Evolutionary conservation across 2,888 invertebrate genomes (phyloP).

Genomic region (Epinotia brunnichana): DNA sequence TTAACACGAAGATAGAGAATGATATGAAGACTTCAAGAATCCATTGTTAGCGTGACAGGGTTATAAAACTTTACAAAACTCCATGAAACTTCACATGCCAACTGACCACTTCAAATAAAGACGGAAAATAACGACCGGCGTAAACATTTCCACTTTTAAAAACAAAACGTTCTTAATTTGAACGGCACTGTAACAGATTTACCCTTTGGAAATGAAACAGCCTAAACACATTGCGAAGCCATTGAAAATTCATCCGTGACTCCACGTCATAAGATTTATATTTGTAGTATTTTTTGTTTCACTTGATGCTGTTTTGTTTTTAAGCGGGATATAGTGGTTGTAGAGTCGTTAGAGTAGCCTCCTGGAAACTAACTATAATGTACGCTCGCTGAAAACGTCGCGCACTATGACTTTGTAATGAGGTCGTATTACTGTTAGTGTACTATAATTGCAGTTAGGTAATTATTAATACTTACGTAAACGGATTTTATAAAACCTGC

Average conservation of each 20-base stretch:
- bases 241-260: neutral
- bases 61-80: slow-evolving; percentile 26
- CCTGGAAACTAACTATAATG: slow-evolving; percentile 63
- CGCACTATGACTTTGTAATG: slow-evolving; percentile 57
- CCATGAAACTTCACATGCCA: slow-evolving; percentile 28
- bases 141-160: slow-evolving; percentile 40
- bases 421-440: slow-evolving; percentile 39
- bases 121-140: slow-evolving; percentile 28
- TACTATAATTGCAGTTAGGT: slow-evolving; percentile 16
- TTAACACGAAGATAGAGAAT: neutral
- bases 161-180: slow-evolving; percentile 41
- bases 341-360: slow-evolving; percentile 46
- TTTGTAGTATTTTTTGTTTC: neutral
- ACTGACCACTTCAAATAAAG: slow-evolving; percentile 37
- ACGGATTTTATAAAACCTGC: neutral
- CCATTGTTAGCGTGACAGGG: neutral
- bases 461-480: neutral
- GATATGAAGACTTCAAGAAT: neutral
- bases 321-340: slow-evolving; percentile 34
- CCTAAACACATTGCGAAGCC: neutral
- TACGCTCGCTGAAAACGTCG: slow-evolving; percentile 42
- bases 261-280: neutral
- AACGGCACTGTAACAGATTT: slow-evolving; percentile 29
- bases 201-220: neutral
- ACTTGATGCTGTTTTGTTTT: slow-evolving; percentile 21